Evolutionary conservation across 1,140 invertebrate genomes (phyloP), one percentile per base, ranked within the genome.

Genomic region (Lepidurus packardi): DNA sequence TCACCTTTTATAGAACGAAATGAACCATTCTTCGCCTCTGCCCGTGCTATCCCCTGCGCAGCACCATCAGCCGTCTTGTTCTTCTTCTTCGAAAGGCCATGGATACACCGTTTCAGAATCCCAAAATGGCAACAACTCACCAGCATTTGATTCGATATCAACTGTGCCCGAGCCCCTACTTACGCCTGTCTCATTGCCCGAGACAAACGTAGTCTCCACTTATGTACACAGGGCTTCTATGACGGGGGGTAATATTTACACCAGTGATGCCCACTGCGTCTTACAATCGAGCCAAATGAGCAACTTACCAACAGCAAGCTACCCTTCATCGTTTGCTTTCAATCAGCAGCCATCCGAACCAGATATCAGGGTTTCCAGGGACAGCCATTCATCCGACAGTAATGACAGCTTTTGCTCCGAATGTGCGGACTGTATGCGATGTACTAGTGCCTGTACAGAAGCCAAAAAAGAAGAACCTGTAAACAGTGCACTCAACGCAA

Each of bases 201-300:
- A 65, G 53, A 65, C 53, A 7, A 65, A 65, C 53, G 53, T 65
- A 5, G 21, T 65, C 53, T 65, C 53, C 21, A 65, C 53, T 65
- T 65, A 65, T 65, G n/a, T 65, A 21, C 53, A 65, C 53, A 65
- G 53, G 53, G 53, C 53, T 65, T 65, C n/a, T 21, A 65, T 65
- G 53, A 65, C 53, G 53, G 53, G 53, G 53, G 53, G 53, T 21
- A 65, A 65, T 13, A 65, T n/a, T 4, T 65, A 5, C 53, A 65
- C 53, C 53, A 13, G 53, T 65, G 53, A 65, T 65, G 53, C 53
- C 53, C 21, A 16, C 53, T 13, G 53, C 21, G 53, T 65, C 13
- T 16, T 65, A 65, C 53, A 65, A 65, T 21, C 53, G 13, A 21
- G 53, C 53, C 53, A 65, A 65, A 65, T 65, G 53, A 65, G 53